Evolutionary conservation across 2,797 vertebrate genomes (phyloP).

Genomic region (Siniperca scherzeri): DNA sequence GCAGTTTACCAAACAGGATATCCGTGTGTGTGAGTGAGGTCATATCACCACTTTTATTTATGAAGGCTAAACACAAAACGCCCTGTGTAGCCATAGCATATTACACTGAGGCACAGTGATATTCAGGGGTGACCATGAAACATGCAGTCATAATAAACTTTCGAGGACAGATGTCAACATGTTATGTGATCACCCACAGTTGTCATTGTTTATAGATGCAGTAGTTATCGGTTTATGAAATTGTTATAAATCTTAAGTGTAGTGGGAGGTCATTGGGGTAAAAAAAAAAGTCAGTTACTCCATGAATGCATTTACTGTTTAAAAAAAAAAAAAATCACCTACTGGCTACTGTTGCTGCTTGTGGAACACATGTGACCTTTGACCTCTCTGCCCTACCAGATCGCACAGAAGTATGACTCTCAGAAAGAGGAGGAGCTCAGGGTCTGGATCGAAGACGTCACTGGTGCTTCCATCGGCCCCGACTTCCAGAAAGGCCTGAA

Average conservation of each 20-base stretch:
- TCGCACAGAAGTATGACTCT: slow-evolving; percentile 93
- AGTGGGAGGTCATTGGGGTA: neutral
- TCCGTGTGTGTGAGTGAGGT: slow-evolving; percentile 18
- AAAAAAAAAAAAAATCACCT: neutral
- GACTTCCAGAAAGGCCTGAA: slow-evolving; percentile 97
- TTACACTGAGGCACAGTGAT: neutral
- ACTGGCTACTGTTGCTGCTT: neutral
- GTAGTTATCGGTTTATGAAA: neutral
- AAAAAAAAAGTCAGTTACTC: slow-evolving; percentile 1
- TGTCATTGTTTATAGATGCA: neutral
- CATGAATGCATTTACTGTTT: slow-evolving; percentile 24
- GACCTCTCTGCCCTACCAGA: slow-evolving; percentile 78
- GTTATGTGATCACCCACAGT: neutral
- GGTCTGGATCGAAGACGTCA: slow-evolving; percentile 92
- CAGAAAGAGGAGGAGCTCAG: slow-evolving; percentile 93
- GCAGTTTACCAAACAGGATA: slow-evolving; percentile 76
- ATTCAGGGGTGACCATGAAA: slow-evolving; percentile 43
- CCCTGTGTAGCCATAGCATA: slow-evolving; percentile 25
- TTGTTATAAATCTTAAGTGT: neutral
- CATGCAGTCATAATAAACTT: slow-evolving; percentile 35
- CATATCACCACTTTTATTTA: slow-evolving; percentile 44
- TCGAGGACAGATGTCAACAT: neutral
- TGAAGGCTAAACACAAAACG: slow-evolving; percentile 20
- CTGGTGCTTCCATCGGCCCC: slow-evolving; percentile 86
- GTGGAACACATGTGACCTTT: slow-evolving; percentile 28